A percentile compares a stretch with the other conserved stretches of the same genome.
phyloP scores from a whole-genome alignment of 2,113 vertebrate species.

The Corythaeola cristata region DNA sequence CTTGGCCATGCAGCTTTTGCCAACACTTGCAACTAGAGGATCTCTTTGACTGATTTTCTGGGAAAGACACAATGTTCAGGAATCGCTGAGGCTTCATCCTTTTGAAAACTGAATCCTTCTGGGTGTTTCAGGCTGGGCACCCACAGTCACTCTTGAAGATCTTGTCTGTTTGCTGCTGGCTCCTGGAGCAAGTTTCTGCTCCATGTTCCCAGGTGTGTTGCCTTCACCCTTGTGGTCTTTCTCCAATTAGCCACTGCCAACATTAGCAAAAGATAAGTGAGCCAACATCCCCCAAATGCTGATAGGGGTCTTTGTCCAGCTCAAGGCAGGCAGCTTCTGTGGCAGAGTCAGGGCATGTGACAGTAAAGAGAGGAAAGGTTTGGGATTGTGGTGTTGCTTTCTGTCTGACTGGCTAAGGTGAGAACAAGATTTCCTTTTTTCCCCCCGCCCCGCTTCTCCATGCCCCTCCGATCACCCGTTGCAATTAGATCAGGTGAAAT shows the following conservation, averaged over 20 bases:
- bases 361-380: not conserved
- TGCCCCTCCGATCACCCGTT: not conserved
- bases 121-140: not conserved
- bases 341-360: not conserved
- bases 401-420: not conserved
- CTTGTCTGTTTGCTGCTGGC: not conserved
- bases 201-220: not conserved
- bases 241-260: not conserved
- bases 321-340: not conserved
- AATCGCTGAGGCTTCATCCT: not conserved
- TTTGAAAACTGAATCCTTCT: not conserved
- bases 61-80: not conserved
- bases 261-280: not conserved
- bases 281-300: not conserved
- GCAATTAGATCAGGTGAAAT: slow-evolving; percentile 30
- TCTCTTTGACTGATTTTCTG: not conserved
- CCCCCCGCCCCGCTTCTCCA: not conserved
- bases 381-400: not conserved
- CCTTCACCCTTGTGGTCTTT: not conserved
- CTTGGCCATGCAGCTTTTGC: not conserved
- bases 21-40: not conserved
- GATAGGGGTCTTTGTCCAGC: not conserved
- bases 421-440: not conserved
- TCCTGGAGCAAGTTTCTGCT: not conserved
- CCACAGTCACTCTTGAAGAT: not conserved